A percentile compares a stretch with the other conserved stretches of the same genome.
These are phyloP conservation scores for Typhlichthys subterraneus DNA, from an alignment of 2,797 vertebrate genomes.

Conservation along the genomic window DNA sequence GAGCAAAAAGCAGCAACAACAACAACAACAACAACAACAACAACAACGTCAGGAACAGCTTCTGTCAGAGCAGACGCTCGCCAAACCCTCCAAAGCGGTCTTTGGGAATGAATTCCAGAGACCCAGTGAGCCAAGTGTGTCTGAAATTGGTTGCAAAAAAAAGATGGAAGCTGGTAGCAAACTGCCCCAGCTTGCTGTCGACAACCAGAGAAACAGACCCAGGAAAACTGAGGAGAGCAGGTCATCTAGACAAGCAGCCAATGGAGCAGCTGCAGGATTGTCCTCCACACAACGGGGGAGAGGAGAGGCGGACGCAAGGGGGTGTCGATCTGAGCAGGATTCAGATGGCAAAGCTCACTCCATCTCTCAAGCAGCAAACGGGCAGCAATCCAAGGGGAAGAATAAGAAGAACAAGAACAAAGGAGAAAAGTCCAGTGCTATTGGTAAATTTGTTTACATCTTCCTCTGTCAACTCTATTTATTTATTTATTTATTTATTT, in stretches of 20 bases:
- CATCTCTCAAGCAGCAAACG: conserved; percentile 60
- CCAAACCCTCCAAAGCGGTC: conserved; percentile 63
- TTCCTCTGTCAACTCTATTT: background rate
- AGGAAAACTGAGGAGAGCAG: conserved; percentile 74
- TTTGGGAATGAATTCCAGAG: conserved; percentile 64
- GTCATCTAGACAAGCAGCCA: conserved; percentile 58
- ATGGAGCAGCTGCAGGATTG: conserved; percentile 55
- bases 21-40: conserved; percentile 83
- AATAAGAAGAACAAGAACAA: conserved; percentile 93
- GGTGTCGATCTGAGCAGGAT: conserved; percentile 68
- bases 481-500: background rate
- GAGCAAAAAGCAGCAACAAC: conserved; percentile 86
- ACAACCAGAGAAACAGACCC: conserved; percentile 64
- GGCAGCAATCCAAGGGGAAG: conserved; percentile 87
- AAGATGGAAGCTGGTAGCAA: conserved; percentile 65
- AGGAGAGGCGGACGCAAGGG: conserved; percentile 66
- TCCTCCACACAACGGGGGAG: conserved; percentile 62
- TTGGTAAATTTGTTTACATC: conserved; percentile 79
- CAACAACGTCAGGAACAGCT: conserved; percentile 66
- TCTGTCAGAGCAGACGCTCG: conserved; percentile 57
- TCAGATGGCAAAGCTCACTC: conserved; percentile 62
- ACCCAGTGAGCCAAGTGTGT: conserved; percentile 59
- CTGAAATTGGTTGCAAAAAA: conserved; percentile 51
- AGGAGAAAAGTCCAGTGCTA: conserved; percentile 86
- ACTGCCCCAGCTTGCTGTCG: conserved; percentile 59